These are phyloP conservation scores for Zonitis immaculata DNA, from an alignment of 2,888 invertebrate genomes.

Conservation along the genomic window DNA sequence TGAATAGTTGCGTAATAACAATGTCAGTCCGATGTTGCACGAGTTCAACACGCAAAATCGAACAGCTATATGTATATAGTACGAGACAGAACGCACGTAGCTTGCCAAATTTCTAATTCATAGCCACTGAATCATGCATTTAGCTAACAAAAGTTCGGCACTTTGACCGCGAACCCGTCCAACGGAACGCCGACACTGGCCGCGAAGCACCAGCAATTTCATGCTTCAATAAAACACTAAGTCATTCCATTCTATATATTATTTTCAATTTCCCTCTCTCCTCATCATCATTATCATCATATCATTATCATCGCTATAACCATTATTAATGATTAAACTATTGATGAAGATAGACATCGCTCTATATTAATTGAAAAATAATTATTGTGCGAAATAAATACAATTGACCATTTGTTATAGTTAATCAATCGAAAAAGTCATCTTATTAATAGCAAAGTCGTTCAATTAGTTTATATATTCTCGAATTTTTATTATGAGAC, in stretches of 20 bases:
- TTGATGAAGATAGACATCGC: not conserved
- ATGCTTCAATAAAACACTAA: conserved; percentile 2
- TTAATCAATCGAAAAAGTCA: not conserved
- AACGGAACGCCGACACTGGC: conserved; percentile 6
- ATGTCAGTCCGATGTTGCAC: conserved; percentile 15
- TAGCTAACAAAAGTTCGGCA: conserved; percentile 11
- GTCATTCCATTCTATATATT: not conserved
- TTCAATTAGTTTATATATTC: not conserved
- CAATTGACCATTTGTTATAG: not conserved
- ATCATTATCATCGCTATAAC: not conserved
- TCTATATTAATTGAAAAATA: not conserved
- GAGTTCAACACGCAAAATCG: conserved; percentile 17
- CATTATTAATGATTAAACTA: not conserved
- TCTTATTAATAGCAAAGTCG: too few species aligned
- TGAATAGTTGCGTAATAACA: conserved; percentile 15
- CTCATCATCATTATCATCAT: not conserved
- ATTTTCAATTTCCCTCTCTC: not conserved
- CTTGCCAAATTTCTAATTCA: conserved; percentile 34
- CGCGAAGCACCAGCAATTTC: conserved; percentile 1
- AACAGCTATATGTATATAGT: conserved; percentile 12
- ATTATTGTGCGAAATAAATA: not conserved
- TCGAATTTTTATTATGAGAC: not conserved
- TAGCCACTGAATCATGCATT: conserved; percentile 29
- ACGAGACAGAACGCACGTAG: conserved; percentile 34
- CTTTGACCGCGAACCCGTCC: conserved; percentile 10